These are phyloP conservation scores for Austrolebias charrua DNA, from an alignment of 2,797 vertebrate genomes.

Conservation along the genomic window DNA sequence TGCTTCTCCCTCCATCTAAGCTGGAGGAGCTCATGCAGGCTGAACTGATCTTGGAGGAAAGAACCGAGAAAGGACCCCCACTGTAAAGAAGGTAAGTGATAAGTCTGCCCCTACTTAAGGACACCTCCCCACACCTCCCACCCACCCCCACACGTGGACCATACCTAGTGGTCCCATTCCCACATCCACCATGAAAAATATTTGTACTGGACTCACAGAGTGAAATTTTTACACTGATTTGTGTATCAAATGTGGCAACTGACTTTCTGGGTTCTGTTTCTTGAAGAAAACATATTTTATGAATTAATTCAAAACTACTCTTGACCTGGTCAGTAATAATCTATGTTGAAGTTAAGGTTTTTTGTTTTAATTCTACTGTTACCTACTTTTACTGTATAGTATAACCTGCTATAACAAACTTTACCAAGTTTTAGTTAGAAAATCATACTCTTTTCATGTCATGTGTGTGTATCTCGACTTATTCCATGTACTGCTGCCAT, in stretches of 20 bases:
- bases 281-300: not conserved
- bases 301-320: not conserved
- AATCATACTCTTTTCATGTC: conserved; percentile 13
- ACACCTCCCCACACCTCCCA: conserved; percentile 37
- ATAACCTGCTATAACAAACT: not conserved
- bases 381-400: not conserved
- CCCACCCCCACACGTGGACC: conserved; percentile 32
- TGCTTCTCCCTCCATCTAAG: conserved; percentile 66
- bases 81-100: conserved; percentile 72
- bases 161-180: conserved; percentile 64
- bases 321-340: not conserved
- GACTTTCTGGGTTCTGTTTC: conserved; percentile 11
- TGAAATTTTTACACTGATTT: conserved; percentile 43
- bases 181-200: conserved; percentile 68
- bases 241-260: conserved; percentile 14
- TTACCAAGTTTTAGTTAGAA: not conserved
- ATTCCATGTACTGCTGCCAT: conserved; percentile 37
- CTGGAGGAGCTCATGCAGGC: conserved; percentile 49
- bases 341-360: not conserved
- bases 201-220: conserved; percentile 57
- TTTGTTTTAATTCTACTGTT: not conserved
- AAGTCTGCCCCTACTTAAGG: conserved; percentile 73
- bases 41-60: conserved; percentile 55
- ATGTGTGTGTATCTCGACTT: conserved; percentile 38
- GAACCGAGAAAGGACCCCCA: conserved; percentile 64